Evolutionary conservation across 2,113 vertebrate species (phyloP).

Genomic region (Peucedramus taeniatus): DNA sequence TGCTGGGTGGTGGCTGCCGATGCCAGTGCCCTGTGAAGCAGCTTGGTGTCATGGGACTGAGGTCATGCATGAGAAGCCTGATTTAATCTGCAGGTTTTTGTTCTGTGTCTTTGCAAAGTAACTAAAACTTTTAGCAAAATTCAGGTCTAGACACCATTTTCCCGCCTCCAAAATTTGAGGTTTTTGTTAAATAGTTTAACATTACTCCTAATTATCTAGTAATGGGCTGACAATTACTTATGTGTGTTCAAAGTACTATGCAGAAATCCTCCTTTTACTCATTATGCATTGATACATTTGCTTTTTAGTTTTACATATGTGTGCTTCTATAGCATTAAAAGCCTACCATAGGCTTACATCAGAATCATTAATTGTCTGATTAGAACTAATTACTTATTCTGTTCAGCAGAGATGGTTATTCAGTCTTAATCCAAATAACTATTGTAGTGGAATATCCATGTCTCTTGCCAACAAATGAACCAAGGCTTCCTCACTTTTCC

Average conservation of each 20-base stretch:
- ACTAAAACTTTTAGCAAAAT: background rate
- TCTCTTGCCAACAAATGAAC: background rate
- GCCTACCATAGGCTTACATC: background rate
- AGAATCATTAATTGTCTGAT: background rate
- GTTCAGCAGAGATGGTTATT: background rate
- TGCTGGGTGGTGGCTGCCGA: background rate
- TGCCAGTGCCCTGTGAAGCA: background rate
- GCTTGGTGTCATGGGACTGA: background rate
- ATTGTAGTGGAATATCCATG: background rate
- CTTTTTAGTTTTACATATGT: background rate
- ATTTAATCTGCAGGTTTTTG: background rate
- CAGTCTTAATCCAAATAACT: background rate
- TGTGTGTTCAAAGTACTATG: background rate
- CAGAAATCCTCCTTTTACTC: background rate
- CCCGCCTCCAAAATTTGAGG: background rate
- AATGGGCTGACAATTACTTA: constrained; percentile 16
- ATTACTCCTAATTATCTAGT: constrained; percentile 47
- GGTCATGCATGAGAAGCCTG: background rate
- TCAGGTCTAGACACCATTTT: background rate
- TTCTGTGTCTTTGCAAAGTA: background rate
- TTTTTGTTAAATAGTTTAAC: constrained; percentile 39
- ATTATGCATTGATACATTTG: background rate
- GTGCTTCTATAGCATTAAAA: background rate
- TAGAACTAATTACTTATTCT: background rate
- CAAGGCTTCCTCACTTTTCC: background rate